Percentiles rank a stretch among this genome's conserved stretches.
Conservation (phyloP, 30 jellyfish, hydroid and myxozoan genomes). For the Aurelia sp. region DNA sequence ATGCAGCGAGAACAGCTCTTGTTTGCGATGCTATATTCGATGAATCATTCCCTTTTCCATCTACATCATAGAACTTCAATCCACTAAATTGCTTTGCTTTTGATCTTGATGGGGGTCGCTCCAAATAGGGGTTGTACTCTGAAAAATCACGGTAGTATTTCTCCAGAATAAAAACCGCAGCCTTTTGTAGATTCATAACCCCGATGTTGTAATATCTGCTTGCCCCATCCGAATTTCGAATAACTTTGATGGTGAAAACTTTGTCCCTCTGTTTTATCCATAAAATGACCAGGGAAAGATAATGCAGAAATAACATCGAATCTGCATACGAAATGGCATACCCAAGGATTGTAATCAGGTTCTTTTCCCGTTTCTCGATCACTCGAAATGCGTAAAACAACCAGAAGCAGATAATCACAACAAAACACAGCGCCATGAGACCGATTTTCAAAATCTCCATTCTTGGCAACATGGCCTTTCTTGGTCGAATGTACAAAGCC, state of each 20-base stretch:
- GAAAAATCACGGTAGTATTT: conserved; percentile 90
- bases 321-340: conserved; percentile 88
- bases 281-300: conserved; percentile 80
- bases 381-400: conserved; percentile 87
- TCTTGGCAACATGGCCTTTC: conserved; percentile 86
- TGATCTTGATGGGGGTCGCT: conserved; percentile 89
- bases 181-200: conserved; percentile 80
- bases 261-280: conserved; percentile 94
- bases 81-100: conserved; percentile 83
- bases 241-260: conserved; percentile 81
- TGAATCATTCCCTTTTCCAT: conserved; percentile 83
- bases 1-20: conserved; percentile 96
- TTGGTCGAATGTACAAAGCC: conserved; percentile 96
- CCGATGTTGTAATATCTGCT: conserved; percentile 90
- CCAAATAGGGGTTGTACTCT: conserved; percentile 92
- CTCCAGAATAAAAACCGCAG: conserved; percentile 90
- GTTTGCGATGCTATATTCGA: conserved; percentile 83
- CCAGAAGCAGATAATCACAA: conserved; percentile 86
- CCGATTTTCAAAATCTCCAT: conserved; percentile 78
- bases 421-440: conserved; percentile 76
- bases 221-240: conserved; percentile 91
- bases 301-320: conserved; percentile 91
- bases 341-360: conserved; percentile 42
- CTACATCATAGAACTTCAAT: conserved; percentile 92
- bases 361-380: conserved; percentile 59